Base-by-base conservation (phyloP, 2,888 invertebrate species). In the Nysson spinosus region DNA sequence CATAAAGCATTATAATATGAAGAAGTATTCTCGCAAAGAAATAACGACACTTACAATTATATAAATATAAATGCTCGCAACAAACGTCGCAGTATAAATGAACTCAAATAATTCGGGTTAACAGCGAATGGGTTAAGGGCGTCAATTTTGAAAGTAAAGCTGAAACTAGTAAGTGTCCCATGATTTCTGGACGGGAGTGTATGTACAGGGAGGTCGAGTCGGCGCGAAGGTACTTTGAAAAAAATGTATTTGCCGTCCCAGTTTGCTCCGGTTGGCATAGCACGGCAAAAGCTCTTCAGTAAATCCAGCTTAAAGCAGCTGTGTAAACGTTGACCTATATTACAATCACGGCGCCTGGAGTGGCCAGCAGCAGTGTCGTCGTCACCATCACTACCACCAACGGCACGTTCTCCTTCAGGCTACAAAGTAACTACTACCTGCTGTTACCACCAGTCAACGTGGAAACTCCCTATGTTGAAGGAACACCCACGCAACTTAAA, bases 271-370 rank as follows among this genome's bases (percentile, higher is more conserved):
- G 82, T 82, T 79, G 79, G 79, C 78, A 77, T 77, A 62, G 77
- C 76, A 73, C 71, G 80, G 78, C 75, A 75, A 80, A 84, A 85
- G 83, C 84, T 82, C 83, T 83, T 81, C 78, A 79, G 83, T 83
- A 85, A 85, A 86, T 85, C 83, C 84, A 81, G 83, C 85, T 85
- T 83, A 80, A 83, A 82, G 83, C 83, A 79, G 83, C 83, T 85
- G 85, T 83, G 85, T 84, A 85, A 86, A 86, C 83, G 82, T 83
- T 85, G 85, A 85, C 85, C 86, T 84, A 85, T 82, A 85, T 86
- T 84, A 81, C 80, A 84, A 83, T 84, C 80, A 81, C 82, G 77
- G 69, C 73, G 55, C 70, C 70, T 62, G 52, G 60, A 62, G 68
- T 54, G 64, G 64, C 17, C 32, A 26, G 37, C 52, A 40, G 58